These are phyloP conservation scores for Sebastes taczanowskii DNA, from an alignment of 2,797 vertebrate species.

Conservation along the genomic window DNA sequence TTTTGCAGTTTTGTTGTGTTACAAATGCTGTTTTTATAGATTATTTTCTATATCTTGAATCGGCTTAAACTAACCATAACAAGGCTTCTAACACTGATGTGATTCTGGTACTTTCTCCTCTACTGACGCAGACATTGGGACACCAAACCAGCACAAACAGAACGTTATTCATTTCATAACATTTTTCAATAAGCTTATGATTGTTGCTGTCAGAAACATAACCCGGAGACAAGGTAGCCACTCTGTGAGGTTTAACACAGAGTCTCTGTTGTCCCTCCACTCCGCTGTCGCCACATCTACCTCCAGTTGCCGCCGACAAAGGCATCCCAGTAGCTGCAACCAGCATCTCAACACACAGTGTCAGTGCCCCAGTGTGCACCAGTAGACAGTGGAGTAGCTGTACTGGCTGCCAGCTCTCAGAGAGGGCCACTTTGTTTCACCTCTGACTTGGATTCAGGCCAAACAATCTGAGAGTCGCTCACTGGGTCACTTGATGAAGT, in stretches of 20 bases:
- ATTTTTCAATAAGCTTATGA: constrained; percentile 30
- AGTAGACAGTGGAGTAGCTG: constrained; percentile 67
- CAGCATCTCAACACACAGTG: background rate
- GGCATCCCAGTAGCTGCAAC: constrained; percentile 60
- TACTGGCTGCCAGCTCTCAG: constrained; percentile 62
- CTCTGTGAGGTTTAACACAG: constrained; percentile 48
- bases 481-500: constrained; percentile 73
- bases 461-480: constrained; percentile 61
- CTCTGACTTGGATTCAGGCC: constrained; percentile 65
- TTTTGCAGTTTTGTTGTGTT: background rate
- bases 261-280: constrained; percentile 41
- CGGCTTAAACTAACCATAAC: background rate
- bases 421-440: constrained; percentile 75
- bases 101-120: background rate
- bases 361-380: constrained; percentile 52
- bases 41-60: background rate
- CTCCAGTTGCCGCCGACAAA: constrained; percentile 63
- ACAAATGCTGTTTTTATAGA: fast-evolving
- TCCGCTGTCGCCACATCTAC: constrained; percentile 54
- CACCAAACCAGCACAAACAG: background rate
- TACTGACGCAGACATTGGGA: background rate
- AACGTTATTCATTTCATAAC: constrained; percentile 26
- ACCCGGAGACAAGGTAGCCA: constrained; percentile 14
- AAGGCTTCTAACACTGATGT: background rate
- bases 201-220: constrained; percentile 33